Conservation (phyloP, 2,888 invertebrate genomes). For the Drosophila mimica region DNA sequence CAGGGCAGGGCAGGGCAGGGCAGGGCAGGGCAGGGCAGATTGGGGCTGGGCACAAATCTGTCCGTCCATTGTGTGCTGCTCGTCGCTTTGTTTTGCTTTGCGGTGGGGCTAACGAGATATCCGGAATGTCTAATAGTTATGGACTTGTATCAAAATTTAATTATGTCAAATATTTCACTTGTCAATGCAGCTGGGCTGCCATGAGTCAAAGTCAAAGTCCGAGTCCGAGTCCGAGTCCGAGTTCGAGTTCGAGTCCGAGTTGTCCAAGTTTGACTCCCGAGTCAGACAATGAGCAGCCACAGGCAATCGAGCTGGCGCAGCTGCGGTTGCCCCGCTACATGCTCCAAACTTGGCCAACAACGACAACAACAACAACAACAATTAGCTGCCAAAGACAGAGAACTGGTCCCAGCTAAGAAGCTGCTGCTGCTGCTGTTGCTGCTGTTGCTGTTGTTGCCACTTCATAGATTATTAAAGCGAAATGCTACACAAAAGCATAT, state of each 20-base stretch:
- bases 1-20: not conserved
- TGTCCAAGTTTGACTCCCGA: not conserved
- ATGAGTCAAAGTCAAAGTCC: constrained; percentile 23
- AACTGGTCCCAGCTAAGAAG: constrained; percentile 38
- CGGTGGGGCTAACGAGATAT: constrained; percentile 36
- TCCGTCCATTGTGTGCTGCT: constrained; percentile 10
- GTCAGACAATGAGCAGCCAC: constrained; percentile 19
- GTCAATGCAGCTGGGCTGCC: constrained; percentile 67
- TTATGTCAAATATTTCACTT: constrained; percentile 82
- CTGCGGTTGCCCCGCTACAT: constrained; percentile 41
- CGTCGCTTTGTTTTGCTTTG: constrained; percentile 27
- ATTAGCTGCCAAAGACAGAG: constrained; percentile 3
- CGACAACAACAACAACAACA: constrained; percentile 11
- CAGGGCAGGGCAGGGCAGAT: too few relatives aligned
- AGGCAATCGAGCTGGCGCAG: constrained; percentile 30
- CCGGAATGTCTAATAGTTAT: constrained; percentile 70
- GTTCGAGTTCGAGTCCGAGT: not conserved
- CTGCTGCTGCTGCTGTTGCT: constrained; percentile 29
- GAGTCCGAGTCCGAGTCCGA: not conserved
- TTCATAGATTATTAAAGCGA: constrained; percentile 82
- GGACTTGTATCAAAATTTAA: constrained; percentile 82
- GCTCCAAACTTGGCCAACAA: constrained; percentile 14
- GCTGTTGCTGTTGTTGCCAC: constrained; percentile 56
- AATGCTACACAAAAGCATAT: constrained; percentile 73
- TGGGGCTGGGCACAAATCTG: constrained; percentile 12